A percentile compares a stretch with the other conserved stretches of the same genome.
Evolutionary conservation across 2,888 invertebrate genomes (phyloP).

Genomic region (Epirrhoe tristata): DNA sequence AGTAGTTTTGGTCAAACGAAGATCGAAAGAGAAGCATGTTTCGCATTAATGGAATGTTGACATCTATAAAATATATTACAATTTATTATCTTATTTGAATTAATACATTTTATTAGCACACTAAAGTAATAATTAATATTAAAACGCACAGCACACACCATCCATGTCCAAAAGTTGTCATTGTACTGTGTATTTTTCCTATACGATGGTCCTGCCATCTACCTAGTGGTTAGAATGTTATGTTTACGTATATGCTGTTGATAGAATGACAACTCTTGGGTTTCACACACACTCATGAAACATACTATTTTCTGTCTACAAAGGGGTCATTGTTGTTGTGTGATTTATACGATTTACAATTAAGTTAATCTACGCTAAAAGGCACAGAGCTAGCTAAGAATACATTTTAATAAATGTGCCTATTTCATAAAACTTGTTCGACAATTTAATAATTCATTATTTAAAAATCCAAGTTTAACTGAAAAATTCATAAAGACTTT

Average conservation of each 20-base stretch:
- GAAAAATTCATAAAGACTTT: background rate
- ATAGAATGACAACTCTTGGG: slow-evolving; percentile 59
- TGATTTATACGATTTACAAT: slow-evolving; percentile 3
- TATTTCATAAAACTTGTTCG: background rate
- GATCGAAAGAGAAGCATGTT: slow-evolving; percentile 72
- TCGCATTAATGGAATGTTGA: slow-evolving; percentile 81
- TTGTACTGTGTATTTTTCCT: slow-evolving; percentile 46
- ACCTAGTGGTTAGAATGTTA: slow-evolving; percentile 43
- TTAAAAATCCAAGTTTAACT: background rate
- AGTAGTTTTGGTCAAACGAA: slow-evolving; percentile 38
- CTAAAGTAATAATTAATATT: slow-evolving; percentile 81
- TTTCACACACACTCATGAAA: slow-evolving; percentile 53
- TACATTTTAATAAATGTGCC: background rate
- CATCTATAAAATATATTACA: slow-evolving; percentile 81
- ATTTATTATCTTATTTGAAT: slow-evolving; percentile 75
- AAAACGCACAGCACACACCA: slow-evolving; percentile 67
- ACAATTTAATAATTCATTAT: too few relatives aligned
- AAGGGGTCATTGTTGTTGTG: slow-evolving; percentile 40
- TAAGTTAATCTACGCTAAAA: slow-evolving; percentile 19
- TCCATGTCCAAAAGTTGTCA: slow-evolving; percentile 69
- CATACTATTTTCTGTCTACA: slow-evolving; percentile 49
- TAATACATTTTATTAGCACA: slow-evolving; percentile 84
- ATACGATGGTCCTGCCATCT: slow-evolving; percentile 55
- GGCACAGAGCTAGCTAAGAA: slow-evolving; percentile 23
- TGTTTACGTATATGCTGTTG: slow-evolving; percentile 1